Percentiles rank a stretch among this genome's conserved stretches.
These are phyloP conservation scores for Heliconius melpomene DNA, from an alignment of 1,140 invertebrate genomes.

Conservation along the genomic window DNA sequence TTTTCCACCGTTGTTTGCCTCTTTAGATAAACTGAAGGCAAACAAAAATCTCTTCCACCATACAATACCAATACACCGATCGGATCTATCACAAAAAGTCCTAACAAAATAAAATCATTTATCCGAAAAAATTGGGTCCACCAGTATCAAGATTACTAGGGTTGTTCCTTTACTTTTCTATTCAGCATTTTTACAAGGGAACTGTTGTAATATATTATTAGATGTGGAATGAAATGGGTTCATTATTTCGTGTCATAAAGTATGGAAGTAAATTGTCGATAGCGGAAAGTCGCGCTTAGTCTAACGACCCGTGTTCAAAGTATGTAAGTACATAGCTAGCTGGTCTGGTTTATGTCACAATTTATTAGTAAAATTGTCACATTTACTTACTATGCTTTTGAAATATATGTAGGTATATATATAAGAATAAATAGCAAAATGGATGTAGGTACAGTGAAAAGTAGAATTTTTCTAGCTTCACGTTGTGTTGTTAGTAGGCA, in stretches of 20 bases:
- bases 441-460: too few relatives aligned
- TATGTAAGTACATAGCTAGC: background rate
- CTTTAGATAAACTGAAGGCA: background rate
- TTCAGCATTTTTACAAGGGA: slow-evolving; percentile 33
- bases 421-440: too few relatives aligned
- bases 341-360: background rate
- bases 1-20: background rate
- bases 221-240: slow-evolving; percentile 36
- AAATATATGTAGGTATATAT: background rate
- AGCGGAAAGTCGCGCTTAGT: background rate
- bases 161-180: slow-evolving; percentile 27
- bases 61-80: slow-evolving; percentile 13
- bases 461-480: too few relatives aligned
- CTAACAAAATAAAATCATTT: slow-evolving; percentile 27
- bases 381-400: background rate
- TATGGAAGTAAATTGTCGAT: slow-evolving; percentile 3
- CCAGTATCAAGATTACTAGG: slow-evolving; percentile 27
- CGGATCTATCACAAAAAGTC: slow-evolving; percentile 25
- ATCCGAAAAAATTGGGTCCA: slow-evolving; percentile 29
- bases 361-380: background rate
- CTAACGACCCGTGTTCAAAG: background rate
- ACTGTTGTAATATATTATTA: slow-evolving; percentile 27
- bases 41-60: background rate
- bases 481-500: too few relatives aligned
- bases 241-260: slow-evolving; percentile 40